Percentiles rank a stretch among this genome's conserved stretches.
Evolutionary conservation across 2,113 vertebrate species (phyloP).

Genomic region (Lota lota): DNA sequence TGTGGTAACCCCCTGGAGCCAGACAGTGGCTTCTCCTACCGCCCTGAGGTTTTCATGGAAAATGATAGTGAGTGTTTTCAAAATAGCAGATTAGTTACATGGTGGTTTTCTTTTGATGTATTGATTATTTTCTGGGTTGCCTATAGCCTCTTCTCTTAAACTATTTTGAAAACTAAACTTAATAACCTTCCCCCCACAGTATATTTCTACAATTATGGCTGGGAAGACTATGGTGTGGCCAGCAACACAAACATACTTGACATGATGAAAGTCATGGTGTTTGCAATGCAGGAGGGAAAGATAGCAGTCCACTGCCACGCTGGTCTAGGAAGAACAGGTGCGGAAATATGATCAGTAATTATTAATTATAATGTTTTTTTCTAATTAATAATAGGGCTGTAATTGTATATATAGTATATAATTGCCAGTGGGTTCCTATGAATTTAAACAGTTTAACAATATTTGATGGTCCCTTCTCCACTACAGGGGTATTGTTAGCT

Average conservation of each 20-base stretch:
- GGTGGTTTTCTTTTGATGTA: neutral
- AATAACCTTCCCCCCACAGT: constrained; percentile 70
- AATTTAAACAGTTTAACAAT: neutral
- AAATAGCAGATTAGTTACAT: neutral
- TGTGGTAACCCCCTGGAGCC: constrained; percentile 88
- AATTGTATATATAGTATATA: neutral
- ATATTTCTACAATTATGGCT: constrained; percentile 95
- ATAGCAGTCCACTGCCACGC: constrained; percentile 90
- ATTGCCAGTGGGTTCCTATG: neutral
- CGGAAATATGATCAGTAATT: neutral
- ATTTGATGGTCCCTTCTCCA: neutral
- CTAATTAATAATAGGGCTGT: too few relatives aligned
- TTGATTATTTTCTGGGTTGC: neutral
- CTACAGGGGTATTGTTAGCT: constrained; percentile 87
- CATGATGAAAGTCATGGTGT: constrained; percentile 92
- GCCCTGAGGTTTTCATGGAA: constrained; percentile 90
- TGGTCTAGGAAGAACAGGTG: constrained; percentile 93
- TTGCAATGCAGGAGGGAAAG: constrained; percentile 90
- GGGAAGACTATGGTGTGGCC: constrained; percentile 91
- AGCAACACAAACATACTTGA: constrained; percentile 86
- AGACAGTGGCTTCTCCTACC: constrained; percentile 89
- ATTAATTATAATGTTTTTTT: too few relatives aligned
- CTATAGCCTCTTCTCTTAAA: too few relatives aligned
- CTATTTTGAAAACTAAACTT: neutral
- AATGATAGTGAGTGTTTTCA: constrained; percentile 82